Evolutionary conservation across 2,113 vertebrate genomes (phyloP).

Genomic region (Excalfactoria chinensis): DNA sequence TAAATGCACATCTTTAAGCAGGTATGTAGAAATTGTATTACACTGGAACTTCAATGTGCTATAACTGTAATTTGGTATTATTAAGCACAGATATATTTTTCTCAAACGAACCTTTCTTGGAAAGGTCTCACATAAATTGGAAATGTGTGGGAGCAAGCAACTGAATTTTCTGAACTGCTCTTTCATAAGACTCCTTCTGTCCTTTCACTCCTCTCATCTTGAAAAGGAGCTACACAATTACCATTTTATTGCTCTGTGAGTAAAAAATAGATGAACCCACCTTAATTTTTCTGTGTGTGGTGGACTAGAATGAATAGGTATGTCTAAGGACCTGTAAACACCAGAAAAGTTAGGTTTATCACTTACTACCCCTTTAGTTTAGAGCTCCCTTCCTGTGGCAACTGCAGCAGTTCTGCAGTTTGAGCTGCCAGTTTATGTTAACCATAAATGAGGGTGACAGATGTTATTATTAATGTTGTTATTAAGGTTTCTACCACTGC

Average conservation of each 20-base stretch:
- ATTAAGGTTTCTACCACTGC: neutral
- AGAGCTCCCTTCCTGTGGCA: neutral
- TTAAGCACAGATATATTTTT: neutral
- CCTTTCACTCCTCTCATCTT: neutral
- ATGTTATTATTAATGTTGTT: neutral
- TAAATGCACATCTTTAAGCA: constrained; percentile 1
- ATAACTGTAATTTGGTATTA: neutral
- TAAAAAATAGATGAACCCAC: neutral
- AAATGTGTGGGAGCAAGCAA: neutral
- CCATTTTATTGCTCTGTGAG: neutral
- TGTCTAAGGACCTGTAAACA: neutral
- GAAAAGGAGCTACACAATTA: neutral
- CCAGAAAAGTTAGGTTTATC: neutral
- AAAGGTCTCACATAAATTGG: constrained; percentile 4
- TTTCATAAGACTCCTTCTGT: neutral
- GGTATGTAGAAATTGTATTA: neutral
- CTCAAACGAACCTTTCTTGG: neutral
- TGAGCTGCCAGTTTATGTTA: neutral
- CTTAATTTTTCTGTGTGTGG: neutral
- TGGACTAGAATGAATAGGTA: neutral
- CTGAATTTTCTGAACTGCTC: constrained; percentile 1
- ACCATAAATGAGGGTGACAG: neutral
- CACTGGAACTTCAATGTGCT: neutral
- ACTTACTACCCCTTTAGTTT: neutral
- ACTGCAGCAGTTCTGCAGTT: neutral